A percentile compares a stretch with the other conserved stretches of the same genome.
Conservation (phyloP, 2,113 vertebrate genomes). For the Leucopsar rothschildi region DNA sequence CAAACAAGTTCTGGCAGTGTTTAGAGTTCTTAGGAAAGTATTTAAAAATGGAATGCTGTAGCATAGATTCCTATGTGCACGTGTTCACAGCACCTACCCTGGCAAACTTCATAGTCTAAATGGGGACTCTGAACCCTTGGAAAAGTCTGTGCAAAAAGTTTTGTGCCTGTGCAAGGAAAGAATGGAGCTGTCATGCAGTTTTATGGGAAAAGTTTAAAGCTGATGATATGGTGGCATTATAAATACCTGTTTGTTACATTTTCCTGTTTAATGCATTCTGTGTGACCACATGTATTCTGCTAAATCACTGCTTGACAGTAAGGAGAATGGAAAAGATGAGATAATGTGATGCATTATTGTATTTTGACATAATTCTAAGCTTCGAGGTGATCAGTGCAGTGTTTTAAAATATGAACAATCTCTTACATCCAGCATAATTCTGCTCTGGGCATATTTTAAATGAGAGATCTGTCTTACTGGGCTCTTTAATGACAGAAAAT, state of each 20-base stretch:
- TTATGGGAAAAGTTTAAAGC: background rate
- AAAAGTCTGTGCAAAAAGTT: background rate
- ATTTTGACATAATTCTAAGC: constrained; percentile 17
- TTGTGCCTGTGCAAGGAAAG: background rate
- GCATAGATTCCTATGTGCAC: fast-evolving
- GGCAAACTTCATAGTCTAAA: background rate
- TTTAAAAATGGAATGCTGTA: background rate
- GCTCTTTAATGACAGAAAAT: constrained; percentile 31
- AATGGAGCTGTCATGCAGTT: background rate
- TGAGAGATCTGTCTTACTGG: constrained; percentile 1
- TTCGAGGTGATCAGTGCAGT: background rate
- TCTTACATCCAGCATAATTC: background rate
- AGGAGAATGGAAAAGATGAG: constrained; percentile 16
- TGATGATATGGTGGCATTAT: background rate
- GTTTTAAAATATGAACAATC: constrained; percentile 7
- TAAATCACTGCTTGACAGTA: background rate
- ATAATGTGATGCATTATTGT: constrained; percentile 16
- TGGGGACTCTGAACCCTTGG: background rate
- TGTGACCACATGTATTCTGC: background rate
- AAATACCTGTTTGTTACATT: background rate
- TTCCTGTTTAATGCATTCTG: background rate
- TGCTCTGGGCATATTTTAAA: constrained; percentile 42
- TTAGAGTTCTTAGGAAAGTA: background rate
- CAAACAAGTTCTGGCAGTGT: background rate
- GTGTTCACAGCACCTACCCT: background rate